phyloP scores from a whole-genome alignment of 2,113 vertebrate genomes.

The Halichoerus grypus region DNA sequence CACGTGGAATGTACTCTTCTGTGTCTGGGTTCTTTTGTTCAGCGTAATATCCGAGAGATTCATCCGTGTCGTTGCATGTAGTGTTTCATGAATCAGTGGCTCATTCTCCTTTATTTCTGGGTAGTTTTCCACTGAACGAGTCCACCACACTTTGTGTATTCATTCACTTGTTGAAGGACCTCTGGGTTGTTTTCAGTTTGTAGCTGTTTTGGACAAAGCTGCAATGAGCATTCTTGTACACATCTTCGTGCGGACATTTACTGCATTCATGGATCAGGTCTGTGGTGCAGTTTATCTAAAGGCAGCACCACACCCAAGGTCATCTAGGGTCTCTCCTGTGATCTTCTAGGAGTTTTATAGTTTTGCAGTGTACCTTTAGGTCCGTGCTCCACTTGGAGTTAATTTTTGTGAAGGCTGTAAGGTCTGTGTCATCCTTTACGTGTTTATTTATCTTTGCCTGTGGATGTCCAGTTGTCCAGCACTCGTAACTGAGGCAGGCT shows the following conservation, averaged over 20 bases:
- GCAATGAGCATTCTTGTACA: background rate
- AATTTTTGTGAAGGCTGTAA: background rate
- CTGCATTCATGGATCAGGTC: accelerated
- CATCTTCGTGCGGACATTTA: background rate
- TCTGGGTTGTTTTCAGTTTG: background rate
- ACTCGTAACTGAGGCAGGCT: background rate
- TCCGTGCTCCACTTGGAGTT: background rate
- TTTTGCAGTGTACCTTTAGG: background rate
- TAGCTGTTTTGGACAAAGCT: background rate
- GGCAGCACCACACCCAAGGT: too few relatives aligned
- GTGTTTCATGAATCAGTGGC: background rate
- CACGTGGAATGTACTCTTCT: accelerated
- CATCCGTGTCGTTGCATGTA: accelerated
- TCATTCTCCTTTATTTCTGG: background rate
- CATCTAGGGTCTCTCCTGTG: background rate
- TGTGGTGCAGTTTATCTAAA: background rate
- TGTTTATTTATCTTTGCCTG: background rate
- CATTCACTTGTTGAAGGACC: too few relatives aligned
- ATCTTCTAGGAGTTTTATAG: too few relatives aligned
- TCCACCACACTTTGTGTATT: background rate
- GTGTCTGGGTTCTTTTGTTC: background rate
- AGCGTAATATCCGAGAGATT: accelerated
- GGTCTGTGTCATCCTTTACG: background rate
- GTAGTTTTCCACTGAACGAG: background rate
- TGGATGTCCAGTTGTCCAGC: background rate